These are phyloP conservation scores for Aphaenogaster ashmeadi DNA, from an alignment of 1,140 invertebrate species.

Conservation along the genomic window DNA sequence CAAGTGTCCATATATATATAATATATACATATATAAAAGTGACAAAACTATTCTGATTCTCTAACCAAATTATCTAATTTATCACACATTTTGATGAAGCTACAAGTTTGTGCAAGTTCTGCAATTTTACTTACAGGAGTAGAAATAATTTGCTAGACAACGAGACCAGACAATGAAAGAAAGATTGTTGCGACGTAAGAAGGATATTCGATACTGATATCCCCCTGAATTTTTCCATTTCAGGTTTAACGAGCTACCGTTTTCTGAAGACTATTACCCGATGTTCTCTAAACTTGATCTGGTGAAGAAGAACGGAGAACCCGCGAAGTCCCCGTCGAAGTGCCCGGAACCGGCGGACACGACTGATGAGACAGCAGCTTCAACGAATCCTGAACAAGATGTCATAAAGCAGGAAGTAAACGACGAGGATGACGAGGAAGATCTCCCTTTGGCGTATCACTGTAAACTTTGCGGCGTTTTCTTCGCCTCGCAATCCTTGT, in stretches of 20 bases:
- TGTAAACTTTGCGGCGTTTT: conserved; percentile 80
- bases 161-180: conserved; percentile 62
- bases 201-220: conserved; percentile 77
- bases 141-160: conserved; percentile 62
- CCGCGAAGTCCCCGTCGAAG: conserved; percentile 34
- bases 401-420: conserved; percentile 73
- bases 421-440: conserved; percentile 72
- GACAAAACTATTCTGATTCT: neutral
- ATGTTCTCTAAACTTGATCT: conserved; percentile 82
- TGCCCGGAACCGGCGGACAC: neutral
- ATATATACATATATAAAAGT: neutral
- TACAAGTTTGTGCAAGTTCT: neutral
- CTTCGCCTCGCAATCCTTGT: conserved; percentile 77
- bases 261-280: conserved; percentile 80
- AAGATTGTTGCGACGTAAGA: conserved; percentile 36
- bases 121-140: conserved; percentile 60
- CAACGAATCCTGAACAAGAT: conserved; percentile 44
- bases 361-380: conserved; percentile 15
- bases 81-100: neutral
- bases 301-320: conserved; percentile 76
- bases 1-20: neutral
- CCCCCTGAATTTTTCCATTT: conserved; percentile 83
- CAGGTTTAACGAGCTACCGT: conserved; percentile 82
- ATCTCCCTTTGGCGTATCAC: conserved; percentile 79
- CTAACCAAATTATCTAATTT: neutral